These are phyloP conservation scores for Todus mexicanus DNA, from an alignment of 2,797 vertebrate genomes.

Conservation along the genomic window DNA sequence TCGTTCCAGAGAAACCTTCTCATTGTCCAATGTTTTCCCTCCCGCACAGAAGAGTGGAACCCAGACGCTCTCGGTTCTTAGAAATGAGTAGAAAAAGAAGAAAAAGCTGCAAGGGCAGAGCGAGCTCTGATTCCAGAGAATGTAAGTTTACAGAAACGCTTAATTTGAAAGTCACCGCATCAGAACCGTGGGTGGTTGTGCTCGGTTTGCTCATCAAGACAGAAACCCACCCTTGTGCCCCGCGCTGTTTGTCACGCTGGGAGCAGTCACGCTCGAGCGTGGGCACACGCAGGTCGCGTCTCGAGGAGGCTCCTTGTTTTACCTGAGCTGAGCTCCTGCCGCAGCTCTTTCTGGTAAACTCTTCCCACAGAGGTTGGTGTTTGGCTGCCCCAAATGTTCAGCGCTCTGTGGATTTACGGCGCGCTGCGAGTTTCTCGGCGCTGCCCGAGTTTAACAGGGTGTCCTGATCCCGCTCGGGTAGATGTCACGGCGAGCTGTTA, in stretches of 20 bases:
- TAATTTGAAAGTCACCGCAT: neutral
- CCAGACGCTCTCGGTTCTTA: conserved; percentile 2
- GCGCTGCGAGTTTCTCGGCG: neutral
- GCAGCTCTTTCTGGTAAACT: neutral
- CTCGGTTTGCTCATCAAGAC: neutral
- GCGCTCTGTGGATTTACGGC: too few species aligned
- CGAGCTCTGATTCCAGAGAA: conserved; percentile 81
- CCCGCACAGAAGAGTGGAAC: conserved; percentile 42
- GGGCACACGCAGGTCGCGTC: neutral
- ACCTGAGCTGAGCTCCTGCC: neutral
- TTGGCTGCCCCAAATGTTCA: neutral
- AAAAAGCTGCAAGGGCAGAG: conserved; percentile 81
- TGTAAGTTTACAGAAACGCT: conserved; percentile 76
- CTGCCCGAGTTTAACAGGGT: neutral
- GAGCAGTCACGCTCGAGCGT: neutral
- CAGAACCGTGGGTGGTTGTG: neutral
- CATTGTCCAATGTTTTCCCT: conserved; percentile 9
- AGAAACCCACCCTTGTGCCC: neutral
- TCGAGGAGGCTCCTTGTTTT: neutral
- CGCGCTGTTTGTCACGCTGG: neutral
- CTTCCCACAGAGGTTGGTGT: neutral
- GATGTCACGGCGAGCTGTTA: neutral
- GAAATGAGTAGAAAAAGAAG: conserved; percentile 86
- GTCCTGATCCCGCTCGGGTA: neutral
- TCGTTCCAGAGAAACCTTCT: neutral